Evolutionary conservation across 2,888 invertebrate species (phyloP).

Genomic region (Leucophenga maculata): DNA sequence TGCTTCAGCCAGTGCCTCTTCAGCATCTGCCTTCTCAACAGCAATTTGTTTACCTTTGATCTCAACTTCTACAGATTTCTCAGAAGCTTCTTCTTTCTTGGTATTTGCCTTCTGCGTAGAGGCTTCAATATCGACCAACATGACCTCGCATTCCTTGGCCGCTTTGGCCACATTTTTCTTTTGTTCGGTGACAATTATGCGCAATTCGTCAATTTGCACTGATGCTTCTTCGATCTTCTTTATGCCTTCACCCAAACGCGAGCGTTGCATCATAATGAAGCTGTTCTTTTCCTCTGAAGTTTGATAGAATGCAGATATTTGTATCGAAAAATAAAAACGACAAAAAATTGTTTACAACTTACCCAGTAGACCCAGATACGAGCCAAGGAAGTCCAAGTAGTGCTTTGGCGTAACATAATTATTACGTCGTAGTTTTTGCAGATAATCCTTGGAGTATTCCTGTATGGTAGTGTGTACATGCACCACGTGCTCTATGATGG

Average conservation of each 20-base stretch:
- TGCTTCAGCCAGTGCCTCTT: conserved; percentile 84
- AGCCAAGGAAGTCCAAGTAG: conserved; percentile 88
- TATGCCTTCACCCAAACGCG: conserved; percentile 69
- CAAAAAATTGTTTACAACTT: conserved; percentile 55
- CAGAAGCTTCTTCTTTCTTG: conserved; percentile 85
- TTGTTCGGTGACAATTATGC: conserved; percentile 85
- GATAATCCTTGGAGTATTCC: conserved; percentile 81
- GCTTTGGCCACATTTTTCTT: conserved; percentile 87
- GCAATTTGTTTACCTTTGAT: conserved; percentile 85
- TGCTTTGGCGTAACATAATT: conserved; percentile 95
- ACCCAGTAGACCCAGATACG: conserved; percentile 83
- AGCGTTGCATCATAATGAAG: conserved; percentile 66
- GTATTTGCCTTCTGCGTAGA: conserved; percentile 81
- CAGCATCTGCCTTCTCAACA: conserved; percentile 88
- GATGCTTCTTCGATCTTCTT: conserved; percentile 86
- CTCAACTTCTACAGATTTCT: conserved; percentile 87
- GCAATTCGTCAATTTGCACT: conserved; percentile 84
- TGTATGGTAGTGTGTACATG: conserved; percentile 86
- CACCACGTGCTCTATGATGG: conserved; percentile 87
- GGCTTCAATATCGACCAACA: conserved; percentile 83
- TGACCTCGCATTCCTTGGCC: conserved; percentile 84
- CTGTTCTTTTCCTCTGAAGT: conserved; percentile 68
- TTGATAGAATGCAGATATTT: too few relatives aligned
- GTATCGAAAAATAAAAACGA: too few relatives aligned
- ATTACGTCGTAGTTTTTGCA: conserved; percentile 81